Evolutionary conservation across 1,140 invertebrate genomes (phyloP), one percentile per base, ranked within the genome.

Genomic region (Lepidotrigona ventralis): DNA sequence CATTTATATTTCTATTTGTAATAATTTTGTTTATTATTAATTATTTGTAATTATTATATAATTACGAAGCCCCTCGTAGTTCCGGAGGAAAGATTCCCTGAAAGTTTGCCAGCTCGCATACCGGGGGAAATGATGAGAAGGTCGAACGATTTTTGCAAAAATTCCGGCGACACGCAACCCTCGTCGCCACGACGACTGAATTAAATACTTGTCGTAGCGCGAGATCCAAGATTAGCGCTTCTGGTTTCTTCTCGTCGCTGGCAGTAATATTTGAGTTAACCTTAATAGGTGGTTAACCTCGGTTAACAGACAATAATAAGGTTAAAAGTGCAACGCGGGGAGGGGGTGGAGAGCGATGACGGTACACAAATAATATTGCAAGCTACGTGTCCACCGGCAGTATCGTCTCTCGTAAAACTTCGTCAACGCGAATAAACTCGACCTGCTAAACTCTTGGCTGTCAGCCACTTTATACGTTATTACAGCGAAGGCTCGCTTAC

Each of bases 401-500:
- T 26, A 63, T 21, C 79, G 70, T 21, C 79, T 21, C 79, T 78
- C 54, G 54, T 82, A 77, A 82, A 86, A 86, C 74, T 81, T 56
- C 72, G 54, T 74, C 73, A 69, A 63, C 69, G 60, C 21, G n/a
- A 17, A 26, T 63, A 78, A 78, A 74, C 63, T 56, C 73, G 56
- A 70, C 8, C n/a, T 21, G 29, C 51, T 39, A 39, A 39, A 39
- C 39, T 39, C 39, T 29, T 51, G 70, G 17, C 8, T 21, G 17
- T n/a, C 68, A 17, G 54, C 46, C 60, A 81, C 23, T 85, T 87
- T 85, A 53, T 85, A 79, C 46, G 70, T 83, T 85, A 85, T 83
- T 79, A 77, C 63, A 68, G 80, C 23, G 68, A 63, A 79, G 69
- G 68, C 70, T 58, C 51, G 70, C 70, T 68, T 46, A 39, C n/a